phyloP scores from a whole-genome alignment of 2,113 vertebrate species.

The Caretta caretta region DNA sequence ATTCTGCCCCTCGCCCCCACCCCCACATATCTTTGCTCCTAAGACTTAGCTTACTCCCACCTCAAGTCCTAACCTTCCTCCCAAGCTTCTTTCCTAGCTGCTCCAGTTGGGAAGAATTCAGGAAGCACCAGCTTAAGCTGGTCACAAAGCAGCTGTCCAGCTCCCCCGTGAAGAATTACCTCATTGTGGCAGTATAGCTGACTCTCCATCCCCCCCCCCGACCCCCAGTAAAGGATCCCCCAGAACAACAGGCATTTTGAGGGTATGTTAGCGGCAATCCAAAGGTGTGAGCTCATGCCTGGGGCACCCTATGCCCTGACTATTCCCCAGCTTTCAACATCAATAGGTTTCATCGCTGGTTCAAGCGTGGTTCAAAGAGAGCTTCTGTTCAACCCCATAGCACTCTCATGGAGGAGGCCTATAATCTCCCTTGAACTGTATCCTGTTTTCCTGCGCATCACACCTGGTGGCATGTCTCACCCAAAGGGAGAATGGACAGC shows the following conservation, averaged over 20 bases:
- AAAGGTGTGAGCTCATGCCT: neutral
- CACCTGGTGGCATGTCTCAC: neutral
- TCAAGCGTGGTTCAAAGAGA: neutral
- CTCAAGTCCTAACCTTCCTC: neutral
- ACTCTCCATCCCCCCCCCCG: neutral
- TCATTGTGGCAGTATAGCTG: neutral
- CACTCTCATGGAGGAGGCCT: neutral
- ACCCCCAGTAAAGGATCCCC: neutral
- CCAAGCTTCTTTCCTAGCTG: neutral
- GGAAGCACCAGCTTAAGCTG: neutral
- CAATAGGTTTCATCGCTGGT: neutral
- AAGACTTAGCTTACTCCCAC: neutral
- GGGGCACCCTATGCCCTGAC: neutral
- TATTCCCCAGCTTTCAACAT: neutral
- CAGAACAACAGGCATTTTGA: neutral
- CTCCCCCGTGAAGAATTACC: neutral
- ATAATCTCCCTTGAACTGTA: neutral
- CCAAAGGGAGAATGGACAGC: rapidly evolving
- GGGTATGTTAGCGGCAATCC: neutral
- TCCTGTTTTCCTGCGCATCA: neutral
- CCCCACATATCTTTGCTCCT: neutral
- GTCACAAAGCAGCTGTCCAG: neutral
- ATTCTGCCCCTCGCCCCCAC: neutral
- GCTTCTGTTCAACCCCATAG: neutral
- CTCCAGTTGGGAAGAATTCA: neutral